Conservation (phyloP, 2,888 invertebrate genomes). For the Lithophane semibrunnea region DNA sequence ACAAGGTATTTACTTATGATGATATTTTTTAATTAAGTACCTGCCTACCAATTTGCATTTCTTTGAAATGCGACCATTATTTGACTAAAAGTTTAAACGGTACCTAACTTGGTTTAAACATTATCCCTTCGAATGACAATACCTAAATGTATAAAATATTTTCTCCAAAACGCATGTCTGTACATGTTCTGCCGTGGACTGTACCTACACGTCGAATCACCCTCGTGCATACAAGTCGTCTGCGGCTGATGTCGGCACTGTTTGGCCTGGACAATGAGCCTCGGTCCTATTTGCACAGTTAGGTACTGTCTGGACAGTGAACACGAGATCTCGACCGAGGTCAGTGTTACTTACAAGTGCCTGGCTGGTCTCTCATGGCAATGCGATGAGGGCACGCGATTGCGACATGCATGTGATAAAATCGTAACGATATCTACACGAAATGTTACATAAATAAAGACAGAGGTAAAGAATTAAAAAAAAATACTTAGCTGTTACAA, state of each 20-base stretch:
- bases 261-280: constrained; percentile 49
- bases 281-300: constrained; percentile 51
- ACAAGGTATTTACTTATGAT: not conserved
- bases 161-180: not conserved
- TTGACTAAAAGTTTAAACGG: not conserved
- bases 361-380: constrained; percentile 36
- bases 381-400: constrained; percentile 48
- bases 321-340: constrained; percentile 52
- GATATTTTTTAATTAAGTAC: no score
- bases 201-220: constrained; percentile 20
- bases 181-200: not conserved
- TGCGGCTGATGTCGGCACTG: constrained; percentile 18
- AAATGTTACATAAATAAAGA: constrained; percentile 5
- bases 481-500: no score
- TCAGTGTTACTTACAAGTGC: constrained; percentile 56
- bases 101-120: not conserved
- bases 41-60: not conserved
- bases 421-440: constrained; percentile 9
- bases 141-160: not conserved
- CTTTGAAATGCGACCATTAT: not conserved
- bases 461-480: not conserved
- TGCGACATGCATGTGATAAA: constrained; percentile 12
- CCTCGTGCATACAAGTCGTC: constrained; percentile 50
- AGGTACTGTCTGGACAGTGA: constrained; percentile 41
- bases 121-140: not conserved